Base-by-base conservation (phyloP, 92 coral and sea anemone genomes). In the Phenganax subtilis region DNA sequence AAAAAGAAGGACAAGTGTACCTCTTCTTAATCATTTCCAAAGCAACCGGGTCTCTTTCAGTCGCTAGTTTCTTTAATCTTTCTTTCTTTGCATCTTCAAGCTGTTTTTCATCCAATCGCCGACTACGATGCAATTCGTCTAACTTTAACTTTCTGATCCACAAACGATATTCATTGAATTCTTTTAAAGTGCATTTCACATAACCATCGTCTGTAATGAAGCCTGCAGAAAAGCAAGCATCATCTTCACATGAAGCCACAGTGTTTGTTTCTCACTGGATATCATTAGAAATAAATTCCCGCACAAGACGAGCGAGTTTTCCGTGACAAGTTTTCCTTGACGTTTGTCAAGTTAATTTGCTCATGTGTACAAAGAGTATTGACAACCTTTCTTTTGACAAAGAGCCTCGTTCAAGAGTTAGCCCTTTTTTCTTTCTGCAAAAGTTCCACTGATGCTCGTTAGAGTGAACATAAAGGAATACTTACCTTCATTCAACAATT, bases 141-240 rank as follows among this genome's bases (percentile, higher is more conserved):
- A 94, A 84, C 67, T 94, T 94, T 6, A 94, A 83, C 57, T 90
- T 94, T 7, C 98, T 81, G n/a, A 94, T 87, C 98, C 98, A 92
- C 70, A 86, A 88, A 3, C 98, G 92, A 71, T 90, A 92, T 57
- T 87, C 88, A 80, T 94, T 94, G 91, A 94, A 94, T 72, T 94
- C 98, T 72, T 87, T 88, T 78, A 94, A 86, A 51, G 89, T 88
- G 67, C 98, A 94, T 67, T 85, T 94, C 51, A 94, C 93, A 55
- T 81, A 90, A 7, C 98, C 98, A 20, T 91, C 91, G 25, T 88
- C 91, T 11, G 97, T 94, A 47, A 94, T 85, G 76, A 90, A 92
- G 54, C 97, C 98, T 94, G 69, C 3, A 66, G 61, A 12, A 31
- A 72, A 51, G 71, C 6, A 58, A 16, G 5, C 12, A 37, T 37